phyloP scores from a whole-genome alignment of 1,140 invertebrate genomes.

The Drosophila watanabei region DNA sequence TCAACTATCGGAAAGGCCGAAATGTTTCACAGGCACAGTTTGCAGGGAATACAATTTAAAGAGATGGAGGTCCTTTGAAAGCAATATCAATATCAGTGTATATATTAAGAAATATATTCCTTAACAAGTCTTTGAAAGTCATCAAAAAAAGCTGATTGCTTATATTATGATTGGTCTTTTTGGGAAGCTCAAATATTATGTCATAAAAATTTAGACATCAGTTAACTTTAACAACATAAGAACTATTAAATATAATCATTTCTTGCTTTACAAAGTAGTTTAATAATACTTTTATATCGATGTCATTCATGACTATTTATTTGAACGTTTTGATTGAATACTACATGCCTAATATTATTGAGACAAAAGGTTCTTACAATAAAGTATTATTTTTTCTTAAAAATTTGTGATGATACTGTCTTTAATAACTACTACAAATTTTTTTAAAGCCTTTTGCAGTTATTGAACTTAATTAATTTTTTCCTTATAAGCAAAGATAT shows the following conservation, averaged over 20 bases:
- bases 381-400: too few relatives aligned
- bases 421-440: too few relatives aligned
- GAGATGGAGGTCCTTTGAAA: background rate
- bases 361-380: too few relatives aligned
- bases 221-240: background rate
- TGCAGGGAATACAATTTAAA: background rate
- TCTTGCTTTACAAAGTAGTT: too few relatives aligned
- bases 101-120: background rate
- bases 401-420: too few relatives aligned
- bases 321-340: too few relatives aligned
- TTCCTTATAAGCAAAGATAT: too few relatives aligned
- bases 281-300: background rate
- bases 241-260: background rate
- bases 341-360: too few relatives aligned
- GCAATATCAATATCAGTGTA: background rate
- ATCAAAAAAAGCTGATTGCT: background rate
- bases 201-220: background rate
- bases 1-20: constrained; percentile 31
- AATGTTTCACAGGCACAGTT: constrained; percentile 18
- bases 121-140: background rate
- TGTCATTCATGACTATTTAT: background rate
- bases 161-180: background rate
- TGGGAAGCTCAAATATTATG: too few relatives aligned
- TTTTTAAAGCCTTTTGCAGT: too few relatives aligned
- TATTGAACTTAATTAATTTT: too few relatives aligned